Conservation (phyloP, 2,113 vertebrate species). For the Stercorarius parasiticus region DNA sequence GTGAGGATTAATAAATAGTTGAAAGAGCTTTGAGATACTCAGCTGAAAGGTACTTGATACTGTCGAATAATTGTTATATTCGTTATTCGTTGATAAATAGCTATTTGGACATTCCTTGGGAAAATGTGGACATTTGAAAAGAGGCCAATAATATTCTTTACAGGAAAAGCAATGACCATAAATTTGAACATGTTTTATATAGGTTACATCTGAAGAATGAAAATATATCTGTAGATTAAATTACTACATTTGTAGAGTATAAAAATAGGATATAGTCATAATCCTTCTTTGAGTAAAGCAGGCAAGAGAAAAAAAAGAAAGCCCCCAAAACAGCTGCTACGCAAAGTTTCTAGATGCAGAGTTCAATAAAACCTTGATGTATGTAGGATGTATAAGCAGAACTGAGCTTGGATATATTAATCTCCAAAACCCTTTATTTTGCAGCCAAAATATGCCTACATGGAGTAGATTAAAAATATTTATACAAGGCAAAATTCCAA, state of each 20-base stretch:
- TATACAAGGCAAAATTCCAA: constrained; percentile 72
- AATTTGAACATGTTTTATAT: constrained; percentile 53
- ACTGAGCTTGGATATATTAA: constrained; percentile 66
- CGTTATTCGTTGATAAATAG: constrained; percentile 17
- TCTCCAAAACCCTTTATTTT: constrained; percentile 63
- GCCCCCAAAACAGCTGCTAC: constrained; percentile 30
- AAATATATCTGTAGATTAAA: constrained; percentile 53
- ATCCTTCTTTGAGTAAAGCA: constrained; percentile 36
- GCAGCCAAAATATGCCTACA: constrained; percentile 73
- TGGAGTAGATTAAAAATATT: constrained; percentile 72
- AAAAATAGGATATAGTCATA: constrained; percentile 58
- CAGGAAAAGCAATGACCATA: constrained; percentile 44
- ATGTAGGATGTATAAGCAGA: constrained; percentile 64
- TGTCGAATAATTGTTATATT: constrained; percentile 34
- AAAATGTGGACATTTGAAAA: constrained; percentile 59
- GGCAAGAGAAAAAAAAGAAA: background rate
- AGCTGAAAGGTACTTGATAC: constrained; percentile 39
- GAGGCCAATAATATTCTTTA: constrained; percentile 34
- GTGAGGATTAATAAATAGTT: background rate
- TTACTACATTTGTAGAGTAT: constrained; percentile 53
- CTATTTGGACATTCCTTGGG: background rate
- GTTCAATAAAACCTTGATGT: constrained; percentile 70
- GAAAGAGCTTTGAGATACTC: constrained; percentile 13
- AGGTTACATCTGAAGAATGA: constrained; percentile 51
- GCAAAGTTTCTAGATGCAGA: constrained; percentile 53